Evolutionary conservation across 2,113 vertebrate genomes (phyloP).

Genomic region (Hipposideros armiger): DNA sequence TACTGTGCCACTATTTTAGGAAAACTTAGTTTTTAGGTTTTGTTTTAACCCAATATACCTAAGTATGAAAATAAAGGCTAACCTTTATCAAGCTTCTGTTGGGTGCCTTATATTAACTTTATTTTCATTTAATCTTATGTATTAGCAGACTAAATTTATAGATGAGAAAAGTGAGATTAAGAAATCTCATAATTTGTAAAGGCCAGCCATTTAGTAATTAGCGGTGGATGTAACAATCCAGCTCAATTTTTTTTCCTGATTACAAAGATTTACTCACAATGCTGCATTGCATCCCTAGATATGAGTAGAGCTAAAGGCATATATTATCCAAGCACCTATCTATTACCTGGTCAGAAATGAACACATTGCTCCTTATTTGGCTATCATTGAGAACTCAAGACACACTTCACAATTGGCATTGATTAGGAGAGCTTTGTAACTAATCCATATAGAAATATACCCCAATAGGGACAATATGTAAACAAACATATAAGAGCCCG

Average conservation of each 20-base stretch:
- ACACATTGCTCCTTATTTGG: not conserved
- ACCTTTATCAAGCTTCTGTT: not conserved
- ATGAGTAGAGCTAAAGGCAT: not conserved
- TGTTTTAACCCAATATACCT: not conserved
- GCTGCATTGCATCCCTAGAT: not conserved
- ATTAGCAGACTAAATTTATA: not conserved
- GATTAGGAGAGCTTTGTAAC: not conserved
- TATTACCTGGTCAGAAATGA: not conserved
- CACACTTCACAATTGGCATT: not conserved
- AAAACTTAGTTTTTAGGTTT: not conserved
- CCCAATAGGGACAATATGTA: not conserved
- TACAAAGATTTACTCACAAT: not conserved
- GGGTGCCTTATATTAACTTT: not conserved
- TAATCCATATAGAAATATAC: not conserved
- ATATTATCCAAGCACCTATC: not conserved
- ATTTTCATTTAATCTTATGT: not conserved
- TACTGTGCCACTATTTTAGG: not conserved
- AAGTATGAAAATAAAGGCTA: not conserved
- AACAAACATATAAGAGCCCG: not conserved
- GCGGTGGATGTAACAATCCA: not conserved
- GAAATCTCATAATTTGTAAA: not conserved
- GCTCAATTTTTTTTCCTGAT: not conserved
- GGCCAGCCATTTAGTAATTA: not conserved
- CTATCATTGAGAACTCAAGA: not conserved
- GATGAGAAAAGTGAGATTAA: not conserved